phyloP scores from a whole-genome alignment of 2,888 invertebrate genomes.

The Acrobasis repandana region DNA sequence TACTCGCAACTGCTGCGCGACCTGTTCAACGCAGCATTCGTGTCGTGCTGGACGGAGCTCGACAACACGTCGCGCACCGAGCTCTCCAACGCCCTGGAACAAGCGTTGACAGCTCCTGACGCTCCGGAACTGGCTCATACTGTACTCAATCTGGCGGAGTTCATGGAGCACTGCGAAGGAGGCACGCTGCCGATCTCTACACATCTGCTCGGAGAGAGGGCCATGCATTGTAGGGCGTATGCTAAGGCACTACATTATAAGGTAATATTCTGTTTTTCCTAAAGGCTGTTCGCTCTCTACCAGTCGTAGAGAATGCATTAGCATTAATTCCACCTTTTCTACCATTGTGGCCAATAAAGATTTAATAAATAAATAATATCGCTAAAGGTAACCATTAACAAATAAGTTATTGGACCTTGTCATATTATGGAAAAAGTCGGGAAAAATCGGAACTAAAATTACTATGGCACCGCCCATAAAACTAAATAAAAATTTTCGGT shows the following conservation, averaged over 20 bases:
- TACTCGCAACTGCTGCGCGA: slow-evolving; percentile 98
- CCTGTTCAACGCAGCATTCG: slow-evolving; percentile 98
- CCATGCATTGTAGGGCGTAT: slow-evolving; percentile 95
- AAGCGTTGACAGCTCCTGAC: slow-evolving; percentile 93
- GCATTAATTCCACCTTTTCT: too few species aligned
- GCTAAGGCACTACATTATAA: slow-evolving; percentile 86
- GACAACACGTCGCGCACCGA: slow-evolving; percentile 91
- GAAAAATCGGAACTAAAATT: too few species aligned
- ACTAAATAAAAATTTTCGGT: too few species aligned
- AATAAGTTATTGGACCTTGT: too few species aligned
- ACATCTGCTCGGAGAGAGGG: slow-evolving; percentile 93
- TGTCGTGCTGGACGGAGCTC: slow-evolving; percentile 99
- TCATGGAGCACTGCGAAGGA: slow-evolving; percentile 99
- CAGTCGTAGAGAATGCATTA: too few species aligned
- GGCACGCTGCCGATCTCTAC: slow-evolving; percentile 96
- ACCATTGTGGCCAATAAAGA: too few species aligned
- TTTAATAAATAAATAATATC: too few species aligned
- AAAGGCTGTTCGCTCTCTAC: too few species aligned
- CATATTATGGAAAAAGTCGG: too few species aligned
- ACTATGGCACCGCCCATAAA: too few species aligned
- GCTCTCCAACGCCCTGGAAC: slow-evolving; percentile 93
- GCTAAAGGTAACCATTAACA: too few species aligned
- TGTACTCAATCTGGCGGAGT: slow-evolving; percentile 98
- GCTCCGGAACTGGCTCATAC: slow-evolving; percentile 98
- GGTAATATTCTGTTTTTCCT: too few species aligned